These are phyloP conservation scores for Drosophila incognita DNA, from an alignment of 2,888 invertebrate species.

Conservation along the genomic window DNA sequence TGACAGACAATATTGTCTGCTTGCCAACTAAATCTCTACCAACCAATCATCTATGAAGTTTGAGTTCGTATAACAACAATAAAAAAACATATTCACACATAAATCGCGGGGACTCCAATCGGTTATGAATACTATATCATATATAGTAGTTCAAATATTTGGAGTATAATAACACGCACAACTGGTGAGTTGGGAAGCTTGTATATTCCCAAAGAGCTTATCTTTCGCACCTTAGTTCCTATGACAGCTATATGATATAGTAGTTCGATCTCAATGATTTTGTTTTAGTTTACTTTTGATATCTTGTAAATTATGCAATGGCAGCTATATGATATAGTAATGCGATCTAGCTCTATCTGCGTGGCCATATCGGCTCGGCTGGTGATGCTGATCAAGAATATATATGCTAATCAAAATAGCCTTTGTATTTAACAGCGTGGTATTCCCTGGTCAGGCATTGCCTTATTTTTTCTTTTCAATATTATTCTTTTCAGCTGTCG, in stretches of 20 bases:
- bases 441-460: neutral
- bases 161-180: neutral
- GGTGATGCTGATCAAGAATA: neutral
- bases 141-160: neutral
- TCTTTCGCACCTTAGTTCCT: neutral
- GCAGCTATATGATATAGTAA: neutral
- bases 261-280: neutral
- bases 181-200: neutral
- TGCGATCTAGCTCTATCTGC: neutral
- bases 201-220: neutral
- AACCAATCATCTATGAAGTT: too few relatives aligned
- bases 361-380: neutral
- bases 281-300: neutral
- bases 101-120: neutral
- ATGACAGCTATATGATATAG: neutral
- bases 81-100: too few relatives aligned
- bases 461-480: neutral
- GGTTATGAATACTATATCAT: neutral
- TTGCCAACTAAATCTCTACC: too few relatives aligned
- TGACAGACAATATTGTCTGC: constrained; percentile 5
- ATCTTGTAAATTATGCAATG: neutral
- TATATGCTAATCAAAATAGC: neutral
- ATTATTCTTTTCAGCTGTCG: constrained; percentile 46
- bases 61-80: too few relatives aligned
- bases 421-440: neutral